phyloP scores from a whole-genome alignment of 2,797 vertebrate genomes.

The Pachyuromys duprasi region DNA sequence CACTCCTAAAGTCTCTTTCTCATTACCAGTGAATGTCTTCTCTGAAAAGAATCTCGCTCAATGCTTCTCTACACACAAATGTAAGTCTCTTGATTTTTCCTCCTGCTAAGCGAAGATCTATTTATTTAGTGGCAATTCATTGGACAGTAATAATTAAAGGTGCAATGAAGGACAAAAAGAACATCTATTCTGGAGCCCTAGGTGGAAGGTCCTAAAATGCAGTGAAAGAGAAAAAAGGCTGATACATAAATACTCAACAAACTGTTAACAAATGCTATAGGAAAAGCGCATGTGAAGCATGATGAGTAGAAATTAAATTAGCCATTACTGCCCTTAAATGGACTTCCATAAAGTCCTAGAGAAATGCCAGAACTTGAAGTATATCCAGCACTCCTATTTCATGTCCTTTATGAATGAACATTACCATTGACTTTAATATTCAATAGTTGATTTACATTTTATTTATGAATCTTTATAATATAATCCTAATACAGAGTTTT shows the following conservation, averaged over 20 bases:
- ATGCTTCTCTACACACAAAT: neutral
- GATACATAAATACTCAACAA: neutral
- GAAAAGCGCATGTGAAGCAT: neutral
- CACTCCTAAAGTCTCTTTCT: neutral
- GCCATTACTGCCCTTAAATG: neutral
- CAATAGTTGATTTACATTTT: neutral
- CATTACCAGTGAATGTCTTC: neutral
- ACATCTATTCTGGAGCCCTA: neutral
- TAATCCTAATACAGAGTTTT: conserved; percentile 16
- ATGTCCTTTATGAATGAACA: neutral
- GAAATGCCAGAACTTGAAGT: neutral
- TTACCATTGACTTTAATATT: conserved; percentile 2
- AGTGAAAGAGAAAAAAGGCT: conserved; percentile 3
- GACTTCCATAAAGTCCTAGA: neutral
- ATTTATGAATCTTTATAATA: conserved; percentile 34
- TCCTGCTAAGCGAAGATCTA: neutral
- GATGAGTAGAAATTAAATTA: conserved; percentile 37
- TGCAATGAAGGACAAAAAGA: conserved; percentile 27
- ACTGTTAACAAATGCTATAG: conserved; percentile 2
- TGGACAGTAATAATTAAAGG: conserved; percentile 50
- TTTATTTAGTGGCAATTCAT: conserved; percentile 47
- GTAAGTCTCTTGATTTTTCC: conserved; percentile 9
- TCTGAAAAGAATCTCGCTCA: neutral
- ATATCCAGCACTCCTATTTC: neutral
- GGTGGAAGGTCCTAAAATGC: conserved; percentile 19